Conservation (phyloP, 1,140 invertebrate species). For the Scylla paramamosain region DNA sequence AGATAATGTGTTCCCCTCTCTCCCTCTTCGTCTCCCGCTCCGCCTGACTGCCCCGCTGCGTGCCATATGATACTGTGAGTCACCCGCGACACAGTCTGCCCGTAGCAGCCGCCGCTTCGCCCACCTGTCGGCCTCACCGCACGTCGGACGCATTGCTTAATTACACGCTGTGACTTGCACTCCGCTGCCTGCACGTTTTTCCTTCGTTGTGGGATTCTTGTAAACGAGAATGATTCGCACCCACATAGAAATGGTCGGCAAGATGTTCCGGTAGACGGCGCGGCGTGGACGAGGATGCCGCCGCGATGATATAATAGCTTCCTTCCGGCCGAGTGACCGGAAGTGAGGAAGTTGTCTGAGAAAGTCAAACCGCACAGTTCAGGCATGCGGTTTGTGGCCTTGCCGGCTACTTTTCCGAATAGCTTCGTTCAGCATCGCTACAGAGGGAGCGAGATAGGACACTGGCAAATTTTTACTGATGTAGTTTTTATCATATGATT, state of each 20-base stretch:
- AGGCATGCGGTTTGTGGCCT: slow-evolving; percentile 53
- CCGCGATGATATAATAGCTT: slow-evolving; percentile 65
- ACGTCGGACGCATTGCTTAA: not conserved
- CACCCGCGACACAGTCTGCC: not conserved
- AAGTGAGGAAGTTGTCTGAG: slow-evolving; percentile 76
- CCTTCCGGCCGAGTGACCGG: slow-evolving; percentile 73
- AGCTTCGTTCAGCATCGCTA: not conserved
- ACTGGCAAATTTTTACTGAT: not conserved
- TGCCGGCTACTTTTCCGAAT: slow-evolving; percentile 40
- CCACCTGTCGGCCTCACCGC: not conserved
- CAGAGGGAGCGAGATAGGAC: not conserved
- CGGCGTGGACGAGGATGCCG: slow-evolving; percentile 29
- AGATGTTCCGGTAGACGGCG: slow-evolving; percentile 24
- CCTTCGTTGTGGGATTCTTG: not conserved
- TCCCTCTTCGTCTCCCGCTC: slow-evolving; percentile 26
- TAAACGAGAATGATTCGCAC: not conserved
- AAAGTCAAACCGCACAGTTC: slow-evolving; percentile 74
- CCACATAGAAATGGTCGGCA: not conserved
- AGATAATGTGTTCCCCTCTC: slow-evolving; percentile 1
- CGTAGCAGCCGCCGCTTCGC: not conserved
- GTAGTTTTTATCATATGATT: not conserved
- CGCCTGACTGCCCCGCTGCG: slow-evolving; percentile 70
- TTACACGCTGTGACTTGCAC: not conserved
- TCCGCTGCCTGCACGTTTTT: not conserved
- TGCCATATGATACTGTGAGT: slow-evolving; percentile 72